Percentiles rank a stretch among this genome's conserved stretches.
Conservation (phyloP, 2,888 invertebrate genomes). For the Thereva nobilitata region DNA sequence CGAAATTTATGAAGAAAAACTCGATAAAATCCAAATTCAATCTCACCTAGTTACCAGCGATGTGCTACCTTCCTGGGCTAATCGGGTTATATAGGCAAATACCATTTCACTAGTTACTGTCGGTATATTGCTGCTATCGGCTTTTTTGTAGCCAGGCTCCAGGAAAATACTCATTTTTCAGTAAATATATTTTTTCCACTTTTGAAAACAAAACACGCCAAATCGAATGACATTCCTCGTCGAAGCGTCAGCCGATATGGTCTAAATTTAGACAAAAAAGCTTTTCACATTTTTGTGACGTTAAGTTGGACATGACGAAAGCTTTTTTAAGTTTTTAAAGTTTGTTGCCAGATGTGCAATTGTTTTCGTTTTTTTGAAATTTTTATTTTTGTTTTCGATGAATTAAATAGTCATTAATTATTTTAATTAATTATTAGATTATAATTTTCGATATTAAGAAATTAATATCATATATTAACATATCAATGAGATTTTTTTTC, state of each 20-base stretch:
- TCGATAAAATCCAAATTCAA: neutral
- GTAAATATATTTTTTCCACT: conserved; percentile 25
- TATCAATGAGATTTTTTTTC: too few relatives aligned
- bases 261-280: neutral
- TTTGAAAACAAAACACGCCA: conserved; percentile 36
- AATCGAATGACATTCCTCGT: conserved; percentile 20
- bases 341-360: too few relatives aligned
- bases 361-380: too few relatives aligned
- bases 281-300: too few relatives aligned
- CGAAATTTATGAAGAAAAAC: too few relatives aligned
- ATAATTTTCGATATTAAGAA: too few relatives aligned
- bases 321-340: too few relatives aligned
- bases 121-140: conserved; percentile 52
- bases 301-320: too few relatives aligned
- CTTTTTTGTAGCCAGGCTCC: conserved; percentile 54
- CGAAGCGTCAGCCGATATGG: conserved; percentile 21
- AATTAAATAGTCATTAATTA: too few relatives aligned
- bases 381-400: too few relatives aligned
- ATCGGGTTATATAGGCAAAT: conserved; percentile 50
- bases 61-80: conserved; percentile 35
- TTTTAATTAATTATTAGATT: too few relatives aligned
- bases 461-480: too few relatives aligned
- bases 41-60: conserved; percentile 23
- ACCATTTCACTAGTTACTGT: conserved; percentile 50
- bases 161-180: conserved; percentile 48